phyloP scores from a whole-genome alignment of 2,797 vertebrate species.

The Brachyalestes nurse region DNA sequence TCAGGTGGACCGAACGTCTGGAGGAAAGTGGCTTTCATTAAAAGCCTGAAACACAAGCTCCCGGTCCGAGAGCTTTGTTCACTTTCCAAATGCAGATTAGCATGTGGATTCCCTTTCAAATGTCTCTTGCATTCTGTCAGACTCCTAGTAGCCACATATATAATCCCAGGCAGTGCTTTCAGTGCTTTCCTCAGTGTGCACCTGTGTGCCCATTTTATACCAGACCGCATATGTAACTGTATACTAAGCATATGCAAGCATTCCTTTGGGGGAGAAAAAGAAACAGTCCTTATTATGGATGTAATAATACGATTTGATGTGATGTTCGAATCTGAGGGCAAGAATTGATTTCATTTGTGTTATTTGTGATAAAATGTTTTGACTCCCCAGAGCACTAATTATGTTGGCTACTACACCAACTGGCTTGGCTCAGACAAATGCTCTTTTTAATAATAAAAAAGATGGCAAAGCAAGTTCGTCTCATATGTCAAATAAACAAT shows the following conservation, averaged over 20 bases:
- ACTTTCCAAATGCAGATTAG: conserved; percentile 62
- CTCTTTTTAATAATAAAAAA: no score
- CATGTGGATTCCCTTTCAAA: conserved; percentile 51
- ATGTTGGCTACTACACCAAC: neutral
- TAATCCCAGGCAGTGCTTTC: conserved; percentile 51
- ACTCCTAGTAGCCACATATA: conserved; percentile 48
- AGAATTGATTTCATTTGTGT: neutral
- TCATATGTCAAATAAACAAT: neutral
- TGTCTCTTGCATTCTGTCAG: conserved; percentile 51
- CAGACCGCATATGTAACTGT: conserved; percentile 49
- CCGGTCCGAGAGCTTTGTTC: conserved; percentile 52
- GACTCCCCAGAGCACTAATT: neutral
- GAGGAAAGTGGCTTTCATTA: conserved; percentile 59
- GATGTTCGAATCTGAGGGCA: neutral
- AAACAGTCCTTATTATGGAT: conserved; percentile 4
- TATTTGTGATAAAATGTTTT: neutral
- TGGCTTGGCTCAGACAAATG: no score
- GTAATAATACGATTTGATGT: neutral
- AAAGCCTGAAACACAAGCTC: conserved; percentile 54
- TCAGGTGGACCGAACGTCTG: conserved; percentile 56
- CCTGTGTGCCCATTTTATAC: conserved; percentile 54
- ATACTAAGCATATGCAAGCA: conserved; percentile 49
- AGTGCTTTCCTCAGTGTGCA: conserved; percentile 39
- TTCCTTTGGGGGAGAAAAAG: conserved; percentile 46
- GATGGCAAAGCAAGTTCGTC: no score